Evolutionary conservation across 1,140 invertebrate species (phyloP), one percentile per base, ranked within the genome.

Genomic region (Drosophila yakuba): DNA sequence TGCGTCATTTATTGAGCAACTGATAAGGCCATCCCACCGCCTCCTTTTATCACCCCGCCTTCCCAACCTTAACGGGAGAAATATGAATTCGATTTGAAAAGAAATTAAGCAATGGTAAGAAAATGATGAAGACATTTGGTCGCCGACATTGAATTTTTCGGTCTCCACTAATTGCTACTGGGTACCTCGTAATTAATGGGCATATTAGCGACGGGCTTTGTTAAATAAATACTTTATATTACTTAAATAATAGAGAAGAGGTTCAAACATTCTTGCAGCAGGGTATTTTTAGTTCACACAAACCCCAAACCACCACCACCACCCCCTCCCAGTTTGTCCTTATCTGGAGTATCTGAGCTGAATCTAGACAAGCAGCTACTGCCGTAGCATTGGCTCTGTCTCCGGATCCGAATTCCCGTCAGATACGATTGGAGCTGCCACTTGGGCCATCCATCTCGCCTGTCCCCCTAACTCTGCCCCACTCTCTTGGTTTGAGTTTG

Each of bases 21-120:
- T 80, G 83, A 88, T 89, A 88, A 89, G 80, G 38, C 3, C 6
- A 45, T 39, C 11, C 39, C 20, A 35, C n/a, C 17, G 41, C 17
- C 51, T 43, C 11, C 52, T 72, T 23, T 66, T 44, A 47, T 66
- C 50, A 17, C 36, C 38, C 12, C 10, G 7, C 32, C 17, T 6
- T 10, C 23, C 36, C 39, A 20, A 23, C 25, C 38, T 48, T 36
- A 28, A 20, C 56, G 28, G 48, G 79, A 60, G 28, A 84, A 89
- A 89, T 88, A 89, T 88, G 80, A 84, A 74, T 84, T 84, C 79
- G 60, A 88, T 88, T 89, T 74, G 68, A 67, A 77, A 88, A 79
- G 80, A 78, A 88, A 83, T 88, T 79, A 82, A 77, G 67, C 61
- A 66, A 73, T 41, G 32, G n/a, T 51, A 61, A 50, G 64, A 48